Percentiles rank a stretch among this genome's conserved stretches.
phyloP scores from a whole-genome alignment of 1,140 invertebrate genomes.

The Semibalanus balanoides region DNA sequence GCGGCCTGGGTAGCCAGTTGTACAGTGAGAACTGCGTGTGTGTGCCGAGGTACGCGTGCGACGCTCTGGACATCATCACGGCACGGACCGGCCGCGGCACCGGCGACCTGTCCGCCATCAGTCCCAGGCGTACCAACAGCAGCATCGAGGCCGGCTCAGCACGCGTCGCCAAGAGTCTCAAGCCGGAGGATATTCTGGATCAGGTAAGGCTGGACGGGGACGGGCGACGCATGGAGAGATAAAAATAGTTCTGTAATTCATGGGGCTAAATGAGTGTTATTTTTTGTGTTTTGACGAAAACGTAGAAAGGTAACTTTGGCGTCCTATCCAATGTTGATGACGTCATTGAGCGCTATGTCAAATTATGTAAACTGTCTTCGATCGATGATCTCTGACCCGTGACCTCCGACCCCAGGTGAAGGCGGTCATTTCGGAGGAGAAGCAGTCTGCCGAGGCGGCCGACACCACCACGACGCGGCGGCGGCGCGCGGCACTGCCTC shows the following conservation, averaged over 20 bases:
- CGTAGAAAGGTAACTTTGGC: no score
- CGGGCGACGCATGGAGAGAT: no score
- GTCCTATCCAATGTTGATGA: no score
- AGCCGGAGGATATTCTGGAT: not conserved
- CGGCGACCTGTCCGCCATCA: not conserved
- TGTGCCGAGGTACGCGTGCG: not conserved
- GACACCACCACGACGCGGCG: no score
- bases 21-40: not conserved
- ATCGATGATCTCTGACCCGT: not conserved
- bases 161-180: not conserved
- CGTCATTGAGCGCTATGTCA: no score
- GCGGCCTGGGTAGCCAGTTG: not conserved
- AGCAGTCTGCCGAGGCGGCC: not conserved
- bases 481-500: not conserved
- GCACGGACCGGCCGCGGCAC: not conserved
- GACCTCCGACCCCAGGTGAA: not conserved
- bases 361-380: no score
- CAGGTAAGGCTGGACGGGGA: not conserved
- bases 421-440: not conserved
- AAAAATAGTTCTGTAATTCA: no score
- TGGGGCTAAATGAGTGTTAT: no score
- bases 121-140: not conserved
- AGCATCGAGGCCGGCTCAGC: not conserved
- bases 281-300: no score
- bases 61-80: not conserved